These are phyloP conservation scores for Cremastobaeus sp. DNA, from an alignment of 2,888 invertebrate species.

Conservation along the genomic window DNA sequence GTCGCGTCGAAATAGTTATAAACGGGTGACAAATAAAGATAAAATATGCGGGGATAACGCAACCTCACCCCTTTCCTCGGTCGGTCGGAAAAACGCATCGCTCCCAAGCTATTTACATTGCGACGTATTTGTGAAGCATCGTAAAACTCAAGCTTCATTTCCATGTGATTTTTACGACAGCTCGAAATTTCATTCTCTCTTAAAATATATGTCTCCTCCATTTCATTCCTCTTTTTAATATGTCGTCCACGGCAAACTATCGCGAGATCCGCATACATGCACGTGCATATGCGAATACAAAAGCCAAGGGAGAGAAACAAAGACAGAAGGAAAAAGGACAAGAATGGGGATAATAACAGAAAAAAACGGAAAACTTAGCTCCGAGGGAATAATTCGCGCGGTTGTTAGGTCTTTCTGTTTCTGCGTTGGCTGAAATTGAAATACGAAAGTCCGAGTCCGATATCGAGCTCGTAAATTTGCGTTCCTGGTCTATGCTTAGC, in stretches of 20 bases:
- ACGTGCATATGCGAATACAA: conserved; percentile 15
- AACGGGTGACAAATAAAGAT: conserved; percentile 20
- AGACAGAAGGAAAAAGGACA: conserved; percentile 3
- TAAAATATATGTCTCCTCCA: conserved; percentile 31
- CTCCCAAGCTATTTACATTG: conserved; percentile 29
- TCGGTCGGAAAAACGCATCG: background rate
- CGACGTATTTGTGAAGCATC: conserved; percentile 27
- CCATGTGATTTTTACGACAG: conserved; percentile 42
- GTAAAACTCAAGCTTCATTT: conserved; percentile 44
- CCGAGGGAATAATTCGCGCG: conserved; percentile 55
- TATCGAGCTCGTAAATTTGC: conserved; percentile 48
- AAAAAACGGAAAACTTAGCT: conserved; percentile 43
- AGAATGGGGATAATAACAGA: conserved; percentile 12
- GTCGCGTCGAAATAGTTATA: conserved; percentile 12
- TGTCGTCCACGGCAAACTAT: conserved; percentile 46
- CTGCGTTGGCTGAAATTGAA: conserved; percentile 48
- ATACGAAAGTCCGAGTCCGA: conserved; percentile 54
- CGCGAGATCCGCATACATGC: conserved; percentile 13
- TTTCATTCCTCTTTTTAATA: conserved; percentile 50
- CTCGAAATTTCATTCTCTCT: conserved; percentile 44
- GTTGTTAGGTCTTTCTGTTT: conserved; percentile 49
- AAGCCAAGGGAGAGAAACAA: conserved; percentile 17
- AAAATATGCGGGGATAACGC: conserved; percentile 24
- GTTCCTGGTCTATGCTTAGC: conserved; percentile 40
- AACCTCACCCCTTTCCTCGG: background rate